A percentile compares a stretch with the other conserved stretches of the same genome.
Evolutionary conservation across 2,797 vertebrate genomes (phyloP).

Genomic region (Phyllotis vaccarum): DNA sequence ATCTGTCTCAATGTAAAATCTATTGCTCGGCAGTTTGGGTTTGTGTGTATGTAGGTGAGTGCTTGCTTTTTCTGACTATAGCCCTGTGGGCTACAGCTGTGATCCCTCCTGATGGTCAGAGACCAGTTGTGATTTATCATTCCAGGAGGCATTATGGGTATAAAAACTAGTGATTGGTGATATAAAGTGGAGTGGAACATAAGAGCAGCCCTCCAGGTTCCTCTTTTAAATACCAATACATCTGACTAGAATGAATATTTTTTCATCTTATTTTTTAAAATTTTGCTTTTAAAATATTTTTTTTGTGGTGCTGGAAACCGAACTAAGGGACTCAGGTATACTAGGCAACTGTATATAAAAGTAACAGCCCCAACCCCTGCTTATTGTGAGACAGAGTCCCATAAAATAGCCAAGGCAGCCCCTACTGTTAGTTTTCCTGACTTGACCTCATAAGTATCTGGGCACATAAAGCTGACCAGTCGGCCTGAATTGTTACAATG

Average conservation of each 20-base stretch:
- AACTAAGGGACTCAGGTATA: background rate
- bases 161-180: background rate
- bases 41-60: background rate
- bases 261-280: background rate
- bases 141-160: background rate
- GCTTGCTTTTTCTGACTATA: background rate
- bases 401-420: background rate
- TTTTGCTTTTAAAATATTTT: background rate
- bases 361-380: too few species aligned
- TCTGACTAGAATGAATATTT: background rate
- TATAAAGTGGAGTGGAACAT: background rate
- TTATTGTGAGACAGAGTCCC: background rate
- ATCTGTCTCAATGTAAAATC: background rate
- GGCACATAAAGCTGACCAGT: background rate
- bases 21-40: background rate
- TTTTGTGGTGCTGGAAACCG: background rate
- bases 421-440: background rate
- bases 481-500: background rate
- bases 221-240: background rate
- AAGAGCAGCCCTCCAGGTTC: background rate
- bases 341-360: background rate
- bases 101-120: background rate
- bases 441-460: background rate
- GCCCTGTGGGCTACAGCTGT: background rate
- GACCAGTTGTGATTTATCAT: background rate